Conservation (phyloP, 2,888 invertebrate genomes). For the Mactromeris polynyma region DNA sequence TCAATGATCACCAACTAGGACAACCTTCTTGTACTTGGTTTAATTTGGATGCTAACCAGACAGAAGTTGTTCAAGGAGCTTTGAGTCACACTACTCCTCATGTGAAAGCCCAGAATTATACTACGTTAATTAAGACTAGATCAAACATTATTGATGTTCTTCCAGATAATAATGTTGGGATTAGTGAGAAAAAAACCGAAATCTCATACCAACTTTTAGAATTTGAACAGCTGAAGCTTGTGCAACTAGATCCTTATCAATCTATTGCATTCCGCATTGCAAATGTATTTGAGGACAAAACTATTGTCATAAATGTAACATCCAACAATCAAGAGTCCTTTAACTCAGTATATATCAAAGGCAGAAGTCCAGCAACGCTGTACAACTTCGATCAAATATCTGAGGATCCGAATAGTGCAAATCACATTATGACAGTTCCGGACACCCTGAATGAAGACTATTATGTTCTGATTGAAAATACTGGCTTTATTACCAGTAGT, state of each 20-base stretch:
- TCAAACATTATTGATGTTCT: slow-evolving; percentile 53
- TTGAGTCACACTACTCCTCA: slow-evolving; percentile 15
- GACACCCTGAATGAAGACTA: slow-evolving; percentile 48
- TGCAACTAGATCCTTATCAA: background rate
- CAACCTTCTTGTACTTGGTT: slow-evolving; percentile 42
- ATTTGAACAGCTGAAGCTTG: background rate
- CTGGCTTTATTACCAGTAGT: background rate
- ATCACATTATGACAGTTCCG: slow-evolving; percentile 44
- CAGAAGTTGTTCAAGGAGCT: background rate
- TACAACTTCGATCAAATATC: slow-evolving; percentile 50
- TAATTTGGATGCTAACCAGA: slow-evolving; percentile 18
- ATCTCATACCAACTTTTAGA: slow-evolving; percentile 14
- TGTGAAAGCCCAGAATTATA: slow-evolving; percentile 27
- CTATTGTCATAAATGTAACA: slow-evolving; percentile 43
- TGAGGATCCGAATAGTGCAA: slow-evolving; percentile 43
- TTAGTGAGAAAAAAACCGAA: slow-evolving; percentile 23
- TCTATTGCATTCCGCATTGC: slow-evolving; percentile 25
- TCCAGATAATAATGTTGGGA: slow-evolving; percentile 49
- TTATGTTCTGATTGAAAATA: slow-evolving; percentile 42
- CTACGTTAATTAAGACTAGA: slow-evolving; percentile 54
- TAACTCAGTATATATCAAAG: slow-evolving; percentile 40
- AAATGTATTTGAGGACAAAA: slow-evolving; percentile 45
- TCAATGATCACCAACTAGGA: slow-evolving; percentile 51
- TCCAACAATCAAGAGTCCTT: slow-evolving; percentile 24
- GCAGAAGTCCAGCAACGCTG: slow-evolving; percentile 45